Conservation (phyloP, 2,797 vertebrate species). For the Rhabdophis nuchalis region DNA sequence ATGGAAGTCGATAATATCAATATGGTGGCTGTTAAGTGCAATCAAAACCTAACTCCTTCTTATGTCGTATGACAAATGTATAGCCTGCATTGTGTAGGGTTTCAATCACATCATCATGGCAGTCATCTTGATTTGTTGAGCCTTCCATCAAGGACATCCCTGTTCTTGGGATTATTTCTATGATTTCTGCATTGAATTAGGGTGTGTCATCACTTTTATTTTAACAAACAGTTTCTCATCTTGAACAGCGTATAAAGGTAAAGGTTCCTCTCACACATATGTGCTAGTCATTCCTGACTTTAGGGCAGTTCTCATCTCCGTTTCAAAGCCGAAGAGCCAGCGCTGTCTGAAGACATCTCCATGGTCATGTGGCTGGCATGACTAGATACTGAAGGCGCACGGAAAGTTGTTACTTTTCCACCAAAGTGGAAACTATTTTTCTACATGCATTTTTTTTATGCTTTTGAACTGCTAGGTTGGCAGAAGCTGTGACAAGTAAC, state of each 20-base stretch:
- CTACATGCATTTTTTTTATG: no score
- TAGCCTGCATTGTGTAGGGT: not conserved
- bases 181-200: not conserved
- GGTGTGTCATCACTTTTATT: not conserved
- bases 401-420: no score
- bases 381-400: no score
- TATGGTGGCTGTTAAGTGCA: not conserved
- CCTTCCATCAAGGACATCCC: not conserved
- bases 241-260: not conserved
- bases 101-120: not conserved
- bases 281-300: no score
- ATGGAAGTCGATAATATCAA: not conserved
- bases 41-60: not conserved
- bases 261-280: no score
- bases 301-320: no score
- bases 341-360: no score
- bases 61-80: not conserved
- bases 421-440: no score
- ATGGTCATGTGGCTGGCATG: no score
- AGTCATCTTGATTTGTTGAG: not conserved
- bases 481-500: no score
- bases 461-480: no score
- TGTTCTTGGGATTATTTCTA: not conserved
- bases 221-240: not conserved
- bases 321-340: no score